Percentiles rank a stretch among this genome's conserved stretches.
These are phyloP conservation scores for Heterotis niloticus DNA, from an alignment of 2,113 vertebrate species.

Conservation along the genomic window DNA sequence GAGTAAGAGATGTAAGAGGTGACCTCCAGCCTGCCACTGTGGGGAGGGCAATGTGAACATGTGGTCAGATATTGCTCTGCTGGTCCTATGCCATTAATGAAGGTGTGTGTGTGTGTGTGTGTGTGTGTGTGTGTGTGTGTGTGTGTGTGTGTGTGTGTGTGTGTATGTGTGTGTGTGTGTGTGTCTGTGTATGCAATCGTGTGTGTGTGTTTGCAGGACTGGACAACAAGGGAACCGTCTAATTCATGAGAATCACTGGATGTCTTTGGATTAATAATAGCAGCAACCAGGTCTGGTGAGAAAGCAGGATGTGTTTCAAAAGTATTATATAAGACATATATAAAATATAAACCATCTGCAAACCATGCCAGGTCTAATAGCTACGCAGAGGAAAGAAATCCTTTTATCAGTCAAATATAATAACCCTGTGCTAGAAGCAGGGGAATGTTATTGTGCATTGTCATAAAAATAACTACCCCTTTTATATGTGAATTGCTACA, in stretches of 20 bases:
- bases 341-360: not conserved
- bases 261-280: not conserved
- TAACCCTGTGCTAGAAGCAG: not conserved
- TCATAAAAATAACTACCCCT: slow-evolving; percentile 1
- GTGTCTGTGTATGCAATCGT: no score
- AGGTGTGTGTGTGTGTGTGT: no score
- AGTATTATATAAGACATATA: not conserved
- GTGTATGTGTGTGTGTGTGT: no score
- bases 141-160: no score
- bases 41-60: no score
- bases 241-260: not conserved
- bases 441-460: slow-evolving; percentile 1
- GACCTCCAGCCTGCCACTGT: no score
- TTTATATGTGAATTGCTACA: not conserved
- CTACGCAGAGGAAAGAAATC: not conserved
- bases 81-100: not conserved
- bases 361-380: not conserved
- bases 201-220: not conserved
- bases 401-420: slow-evolving; percentile 8
- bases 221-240: not conserved
- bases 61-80: not conserved
- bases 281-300: not conserved
- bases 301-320: not conserved
- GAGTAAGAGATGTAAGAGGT: no score
- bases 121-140: not conserved